Conservation (phyloP, 2,797 vertebrate species). For the Cheirogaleus major region DNA sequence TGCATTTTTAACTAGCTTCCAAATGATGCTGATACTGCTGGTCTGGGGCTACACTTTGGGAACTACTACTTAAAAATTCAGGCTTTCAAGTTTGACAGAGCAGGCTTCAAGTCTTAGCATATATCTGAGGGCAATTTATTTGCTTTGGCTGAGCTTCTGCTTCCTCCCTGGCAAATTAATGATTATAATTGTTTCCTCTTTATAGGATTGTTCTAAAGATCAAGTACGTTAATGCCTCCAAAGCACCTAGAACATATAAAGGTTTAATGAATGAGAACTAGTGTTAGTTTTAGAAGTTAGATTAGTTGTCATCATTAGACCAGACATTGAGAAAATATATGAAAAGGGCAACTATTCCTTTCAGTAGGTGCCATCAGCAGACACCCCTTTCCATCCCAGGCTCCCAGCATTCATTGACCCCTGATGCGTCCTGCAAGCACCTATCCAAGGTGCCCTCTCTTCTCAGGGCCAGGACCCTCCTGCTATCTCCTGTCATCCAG, state of each 20-base stretch:
- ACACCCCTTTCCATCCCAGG: fast-evolving
- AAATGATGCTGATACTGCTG: neutral
- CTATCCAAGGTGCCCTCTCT: neutral
- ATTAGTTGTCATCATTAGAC: neutral
- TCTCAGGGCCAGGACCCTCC: neutral
- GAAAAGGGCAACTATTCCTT: neutral
- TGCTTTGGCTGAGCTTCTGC: neutral
- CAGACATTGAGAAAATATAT: neutral
- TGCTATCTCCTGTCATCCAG: neutral
- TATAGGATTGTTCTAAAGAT: neutral
- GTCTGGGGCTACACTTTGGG: neutral
- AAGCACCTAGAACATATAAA: neutral
- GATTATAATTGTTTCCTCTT: neutral
- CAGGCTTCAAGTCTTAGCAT: neutral
- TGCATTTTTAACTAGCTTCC: neutral
- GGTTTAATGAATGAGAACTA: neutral
- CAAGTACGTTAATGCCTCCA: neutral
- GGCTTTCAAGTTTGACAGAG: neutral
- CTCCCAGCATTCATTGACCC: neutral
- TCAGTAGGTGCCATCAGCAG: neutral
- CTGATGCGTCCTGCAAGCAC: neutral
- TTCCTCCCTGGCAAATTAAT: neutral
- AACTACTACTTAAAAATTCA: neutral
- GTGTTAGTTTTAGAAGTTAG: neutral
- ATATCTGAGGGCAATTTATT: neutral